A percentile compares a stretch with the other conserved stretches of the same genome.
Evolutionary conservation across 2,888 invertebrate genomes (phyloP).

Genomic region (Acanthosepion pharaonis): DNA sequence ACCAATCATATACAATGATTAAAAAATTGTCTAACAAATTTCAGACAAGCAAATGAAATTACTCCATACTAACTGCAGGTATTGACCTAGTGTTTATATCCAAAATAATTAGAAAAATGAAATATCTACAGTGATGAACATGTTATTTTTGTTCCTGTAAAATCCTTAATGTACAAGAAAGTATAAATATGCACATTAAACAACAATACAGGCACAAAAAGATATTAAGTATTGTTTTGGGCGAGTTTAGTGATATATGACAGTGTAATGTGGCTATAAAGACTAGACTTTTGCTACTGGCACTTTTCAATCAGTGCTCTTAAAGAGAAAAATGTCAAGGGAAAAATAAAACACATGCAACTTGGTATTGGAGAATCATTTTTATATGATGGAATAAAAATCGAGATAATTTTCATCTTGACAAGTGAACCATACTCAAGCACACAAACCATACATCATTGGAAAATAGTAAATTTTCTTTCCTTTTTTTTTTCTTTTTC

Average conservation of each 20-base stretch:
- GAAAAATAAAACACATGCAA: background rate
- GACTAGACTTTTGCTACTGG: background rate
- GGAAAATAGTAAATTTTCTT: background rate
- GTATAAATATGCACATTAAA: no score
- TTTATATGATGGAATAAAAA: conserved; percentile 33
- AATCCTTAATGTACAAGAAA: no score
- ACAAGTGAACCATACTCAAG: background rate
- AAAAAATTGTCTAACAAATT: no score
- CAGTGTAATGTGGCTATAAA: conserved; percentile 6
- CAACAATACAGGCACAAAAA: no score
- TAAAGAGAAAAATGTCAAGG: conserved; percentile 3
- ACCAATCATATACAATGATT: no score
- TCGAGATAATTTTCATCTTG: background rate
- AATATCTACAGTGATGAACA: no score
- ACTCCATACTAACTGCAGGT: no score
- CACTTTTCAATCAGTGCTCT: background rate
- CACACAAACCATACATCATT: background rate
- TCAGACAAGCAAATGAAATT: no score
- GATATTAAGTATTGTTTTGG: background rate
- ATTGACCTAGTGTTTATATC: no score
- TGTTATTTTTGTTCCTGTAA: no score
- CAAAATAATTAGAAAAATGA: no score
- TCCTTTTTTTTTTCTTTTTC: background rate
- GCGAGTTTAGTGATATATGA: background rate
- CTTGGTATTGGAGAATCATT: background rate